Evolutionary conservation across 2,113 vertebrate species (phyloP), one percentile per base, ranked within the genome.

Genomic region (Penelope pileata): DNA sequence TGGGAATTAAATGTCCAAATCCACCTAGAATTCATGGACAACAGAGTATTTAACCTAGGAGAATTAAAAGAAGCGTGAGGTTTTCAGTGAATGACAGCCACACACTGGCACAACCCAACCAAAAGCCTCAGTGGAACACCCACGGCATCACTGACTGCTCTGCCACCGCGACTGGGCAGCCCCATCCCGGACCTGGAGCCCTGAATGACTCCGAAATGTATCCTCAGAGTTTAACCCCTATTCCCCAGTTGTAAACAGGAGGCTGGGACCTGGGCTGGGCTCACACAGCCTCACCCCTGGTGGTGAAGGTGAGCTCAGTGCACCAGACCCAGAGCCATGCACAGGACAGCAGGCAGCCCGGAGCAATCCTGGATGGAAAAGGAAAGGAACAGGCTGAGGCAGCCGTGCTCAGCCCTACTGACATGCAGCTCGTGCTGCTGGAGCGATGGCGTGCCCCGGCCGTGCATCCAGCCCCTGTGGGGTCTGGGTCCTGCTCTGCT

Each of bases 101-200:
- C 24, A 36, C 36, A 3, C 5, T 0, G 53, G 21, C 66, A 8
- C 27, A 45, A 21, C 73, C 32, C 12, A 36, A 0, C 16, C 8
- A 1, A 18, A 3, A 40, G 27, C 74, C 30, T 0, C 3, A 5
- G 0, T 54, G n/a, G n/a, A n/a, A n/a, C n/a, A n/a, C n/a, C n/a
- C n/a, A n/a, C n/a, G n/a, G n/a, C n/a, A n/a, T n/a, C n/a, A 16
- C 69, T n/a, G 67, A 1, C 16, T 7, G 1, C 40, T 21, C 62
- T 6, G 73, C 11, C 1, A 38, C 23, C 32, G 58, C 54, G 43
- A 11, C 10, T 9, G 1, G 4, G n/a, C 5, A 8, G 27, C 30
- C 34, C 45, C 36, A 7, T 16, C 59, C 38, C 64, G 24, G 38
- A 15, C 54, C 54, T 7, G 60, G 54, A n/a, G 7, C 8, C 47